A percentile compares a stretch with the other conserved stretches of the same genome.
phyloP scores from a whole-genome alignment of 2,113 vertebrate genomes.

The Erinaceus europaeus region DNA sequence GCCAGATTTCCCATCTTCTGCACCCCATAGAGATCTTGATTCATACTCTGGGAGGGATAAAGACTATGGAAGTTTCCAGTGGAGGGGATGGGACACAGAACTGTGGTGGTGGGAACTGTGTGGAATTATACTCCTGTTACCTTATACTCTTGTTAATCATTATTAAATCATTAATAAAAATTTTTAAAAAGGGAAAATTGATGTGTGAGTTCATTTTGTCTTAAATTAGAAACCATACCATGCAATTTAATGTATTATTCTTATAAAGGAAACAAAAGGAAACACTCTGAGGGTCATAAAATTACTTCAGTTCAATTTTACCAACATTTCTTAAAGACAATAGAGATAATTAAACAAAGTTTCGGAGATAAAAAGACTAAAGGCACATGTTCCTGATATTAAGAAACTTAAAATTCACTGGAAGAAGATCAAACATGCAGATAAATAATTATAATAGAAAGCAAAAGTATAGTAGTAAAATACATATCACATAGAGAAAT shows the following conservation, averaged over 20 bases:
- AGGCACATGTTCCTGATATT: neutral
- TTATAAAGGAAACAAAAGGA: slow-evolving; percentile 1
- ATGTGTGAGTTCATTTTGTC: neutral
- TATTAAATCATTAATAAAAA: neutral
- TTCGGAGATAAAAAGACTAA: neutral
- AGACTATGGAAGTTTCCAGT: no score
- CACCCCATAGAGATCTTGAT: no score
- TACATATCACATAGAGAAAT: neutral
- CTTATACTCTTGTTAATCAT: no score
- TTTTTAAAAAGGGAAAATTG: slow-evolving; percentile 1
- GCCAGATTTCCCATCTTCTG: no score
- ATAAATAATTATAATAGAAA: neutral
- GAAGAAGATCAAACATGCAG: neutral
- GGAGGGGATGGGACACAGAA: no score
- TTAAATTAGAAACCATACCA: slow-evolving; percentile 1
- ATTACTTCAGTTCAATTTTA: neutral
- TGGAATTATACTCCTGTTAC: no score
- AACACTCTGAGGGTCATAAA: neutral
- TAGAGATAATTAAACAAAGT: neutral
- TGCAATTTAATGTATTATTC: neutral
- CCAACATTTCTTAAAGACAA: neutral
- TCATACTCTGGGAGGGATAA: no score
- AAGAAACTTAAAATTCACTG: neutral
- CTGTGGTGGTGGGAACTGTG: no score
- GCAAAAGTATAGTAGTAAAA: neutral